These are phyloP conservation scores for Pheucticus melanocephalus DNA, from an alignment of 2,113 vertebrate genomes.

Conservation along the genomic window DNA sequence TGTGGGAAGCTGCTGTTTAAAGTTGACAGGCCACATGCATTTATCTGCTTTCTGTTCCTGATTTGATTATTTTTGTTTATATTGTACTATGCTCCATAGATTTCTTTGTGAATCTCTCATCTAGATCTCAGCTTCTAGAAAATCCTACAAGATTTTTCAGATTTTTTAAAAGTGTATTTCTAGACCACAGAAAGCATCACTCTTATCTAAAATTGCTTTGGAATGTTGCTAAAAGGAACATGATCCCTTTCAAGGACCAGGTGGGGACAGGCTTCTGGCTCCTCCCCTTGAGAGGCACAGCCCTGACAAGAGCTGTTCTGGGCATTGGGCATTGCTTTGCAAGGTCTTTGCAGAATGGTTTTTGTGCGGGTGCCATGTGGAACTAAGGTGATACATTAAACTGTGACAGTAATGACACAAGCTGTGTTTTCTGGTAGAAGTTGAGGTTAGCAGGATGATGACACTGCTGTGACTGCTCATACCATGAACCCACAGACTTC, in stretches of 20 bases:
- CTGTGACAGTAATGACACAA: not conserved
- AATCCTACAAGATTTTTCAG: not conserved
- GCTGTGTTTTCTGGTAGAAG: not conserved
- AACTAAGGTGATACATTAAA: not conserved
- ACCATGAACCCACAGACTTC: not conserved
- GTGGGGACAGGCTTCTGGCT: not conserved
- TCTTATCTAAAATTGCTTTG: not conserved
- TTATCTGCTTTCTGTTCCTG: not conserved
- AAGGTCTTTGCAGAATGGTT: not conserved
- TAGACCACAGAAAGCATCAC: not conserved
- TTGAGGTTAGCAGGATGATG: not conserved
- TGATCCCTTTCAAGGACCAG: fast-evolving
- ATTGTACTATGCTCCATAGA: not conserved
- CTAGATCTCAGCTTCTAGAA: not conserved
- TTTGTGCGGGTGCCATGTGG: not conserved
- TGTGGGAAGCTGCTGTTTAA: not conserved
- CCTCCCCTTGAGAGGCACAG: not conserved
- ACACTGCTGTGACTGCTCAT: not conserved
- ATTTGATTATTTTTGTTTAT: not conserved
- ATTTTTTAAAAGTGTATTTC: not conserved
- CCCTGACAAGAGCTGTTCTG: not conserved
- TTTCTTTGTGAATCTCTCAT: not conserved
- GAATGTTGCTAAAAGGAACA: not conserved
- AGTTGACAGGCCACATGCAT: not conserved
- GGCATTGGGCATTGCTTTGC: not conserved